These are phyloP conservation scores for Meteorus colon DNA, from an alignment of 2,888 invertebrate genomes.

Conservation along the genomic window DNA sequence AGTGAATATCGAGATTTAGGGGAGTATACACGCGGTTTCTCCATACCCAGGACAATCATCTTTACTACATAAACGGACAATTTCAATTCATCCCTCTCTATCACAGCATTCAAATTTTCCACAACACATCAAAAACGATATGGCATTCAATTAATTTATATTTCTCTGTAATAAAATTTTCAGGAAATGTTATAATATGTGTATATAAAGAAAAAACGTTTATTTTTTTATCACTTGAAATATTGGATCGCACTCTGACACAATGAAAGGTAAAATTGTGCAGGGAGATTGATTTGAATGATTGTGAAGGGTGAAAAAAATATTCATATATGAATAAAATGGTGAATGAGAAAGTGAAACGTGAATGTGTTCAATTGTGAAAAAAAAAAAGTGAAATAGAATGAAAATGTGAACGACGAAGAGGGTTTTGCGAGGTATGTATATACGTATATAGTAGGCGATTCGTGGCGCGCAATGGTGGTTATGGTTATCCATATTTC, in stretches of 20 bases:
- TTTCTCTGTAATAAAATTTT: neutral
- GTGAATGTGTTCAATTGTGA: slow-evolving; percentile 40
- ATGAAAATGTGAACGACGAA: slow-evolving; percentile 29
- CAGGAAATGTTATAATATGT: neutral
- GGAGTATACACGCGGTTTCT: slow-evolving; percentile 11
- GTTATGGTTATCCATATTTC: slow-evolving; percentile 66
- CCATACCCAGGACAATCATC: slow-evolving; percentile 37
- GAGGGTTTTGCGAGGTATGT: slow-evolving; percentile 27
- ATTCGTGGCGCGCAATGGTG: slow-evolving; percentile 49
- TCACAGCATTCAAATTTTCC: neutral
- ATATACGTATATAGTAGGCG: slow-evolving; percentile 30
- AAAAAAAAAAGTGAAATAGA: slow-evolving; percentile 11
- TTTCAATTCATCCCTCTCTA: slow-evolving; percentile 23
- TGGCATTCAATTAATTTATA: neutral
- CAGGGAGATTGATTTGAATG: slow-evolving; percentile 47
- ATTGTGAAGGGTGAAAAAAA: slow-evolving; percentile 22
- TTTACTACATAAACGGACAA: slow-evolving; percentile 36
- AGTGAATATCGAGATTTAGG: slow-evolving; percentile 46
- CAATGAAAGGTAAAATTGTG: slow-evolving; percentile 41
- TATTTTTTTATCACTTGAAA: slow-evolving; percentile 16
- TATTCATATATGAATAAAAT: slow-evolving; percentile 21
- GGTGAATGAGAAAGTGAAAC: slow-evolving; percentile 23
- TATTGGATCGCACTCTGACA: slow-evolving; percentile 28
- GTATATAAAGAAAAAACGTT: neutral
- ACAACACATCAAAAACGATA: neutral